Evolutionary conservation across 2,888 invertebrate genomes (phyloP), one percentile per base, ranked within the genome.

Genomic region (Rhopalosiphum nymphaeae): DNA sequence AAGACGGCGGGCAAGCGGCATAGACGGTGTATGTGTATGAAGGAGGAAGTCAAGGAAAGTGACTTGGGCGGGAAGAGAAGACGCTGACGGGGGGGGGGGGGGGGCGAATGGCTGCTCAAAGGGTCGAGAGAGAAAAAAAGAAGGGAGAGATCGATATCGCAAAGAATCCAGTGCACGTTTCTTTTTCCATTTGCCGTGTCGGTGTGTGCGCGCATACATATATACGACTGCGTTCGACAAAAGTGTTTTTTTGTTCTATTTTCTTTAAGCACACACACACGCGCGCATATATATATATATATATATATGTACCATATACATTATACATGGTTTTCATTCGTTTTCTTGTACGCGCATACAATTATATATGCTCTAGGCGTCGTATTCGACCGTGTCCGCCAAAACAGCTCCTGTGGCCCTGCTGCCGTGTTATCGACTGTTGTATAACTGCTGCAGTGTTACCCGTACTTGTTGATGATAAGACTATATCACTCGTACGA

Each of bases 111-210:
- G 61, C 46, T 85, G 86, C 46, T 61, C n/a, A 61, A 92, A 92
- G 92, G 92, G 86, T 61, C 61, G 87, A 49, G n/a, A 29, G 36
- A 49, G 36, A 78, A 90, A 90, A 61, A 46, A 93, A 93, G 93
- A 94, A 94, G 93, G 93, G 86, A 85, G 90, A 86, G 93, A 94
- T 94, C 93, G 90, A 94, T 94, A 94, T 93, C 90, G 89, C 85
- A 85, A 93, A 90, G 93, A 93, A 93, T 93, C 93, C 93, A 93
- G 93, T 90, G 93, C 93, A 49, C 90, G 93, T 94, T 90, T 94
- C 90, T 57, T 84, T 61, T 53, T 86, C 25, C 84, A 29, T 26
- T n/a, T 61, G 42, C 90, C 53, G 67, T 61, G 57, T 49, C 44
- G 92, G 53, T 21, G 49, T 36, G 57, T 29, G 57, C 10, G 49